Evolutionary conservation across 2,113 vertebrate genomes (phyloP), one percentile per base, ranked within the genome.

Genomic region (Arothron firmamentum): DNA sequence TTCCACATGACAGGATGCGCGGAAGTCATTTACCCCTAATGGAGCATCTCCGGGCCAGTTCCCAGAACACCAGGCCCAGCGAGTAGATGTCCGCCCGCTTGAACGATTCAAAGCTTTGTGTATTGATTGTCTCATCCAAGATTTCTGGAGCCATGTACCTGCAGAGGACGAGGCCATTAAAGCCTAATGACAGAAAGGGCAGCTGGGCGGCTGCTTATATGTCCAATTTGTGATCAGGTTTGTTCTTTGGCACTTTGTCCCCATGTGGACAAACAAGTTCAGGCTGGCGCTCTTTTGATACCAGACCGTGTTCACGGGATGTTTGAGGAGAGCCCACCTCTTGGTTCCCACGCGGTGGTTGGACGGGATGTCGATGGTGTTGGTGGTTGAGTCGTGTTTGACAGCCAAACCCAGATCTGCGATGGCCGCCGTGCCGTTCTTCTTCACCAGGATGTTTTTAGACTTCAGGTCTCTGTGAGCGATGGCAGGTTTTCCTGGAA

Each of bases 121-220:
- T 88, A 87, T 97, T 96, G 88, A 99, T 95, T 0, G 85, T 88
- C 5, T 98, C 97, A 12, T 98, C 96, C 69, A 99, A 91, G 78
- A 99, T 92, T 88, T 99, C 97, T 3, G 97, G 97, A 74, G 96
- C 94, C 97, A 99, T 98, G 59, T 98, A 99, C 94, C 97, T 99
- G 91, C 79, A 70, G 86, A 71, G 70, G 62, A 88, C 75, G 84
- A 74, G 81, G 25, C 67, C 52, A 86, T 87, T 82, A 82, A 65
- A 31, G 56, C 48, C 56, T 72, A 78, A 80, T 84, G 59, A 72
- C 53, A 66, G 59, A 48, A 54, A 79, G 61, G 4, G n/a, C 2
- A 19, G 13, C 7, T 18, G 3, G 38, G 42, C 58, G 9, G 2
- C 34, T 38, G 34, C 10, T 38, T 4, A 12, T 2, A 38, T 38